phyloP scores from a whole-genome alignment of 2,888 invertebrate species.

The Leptinotarsa peninsularis region DNA sequence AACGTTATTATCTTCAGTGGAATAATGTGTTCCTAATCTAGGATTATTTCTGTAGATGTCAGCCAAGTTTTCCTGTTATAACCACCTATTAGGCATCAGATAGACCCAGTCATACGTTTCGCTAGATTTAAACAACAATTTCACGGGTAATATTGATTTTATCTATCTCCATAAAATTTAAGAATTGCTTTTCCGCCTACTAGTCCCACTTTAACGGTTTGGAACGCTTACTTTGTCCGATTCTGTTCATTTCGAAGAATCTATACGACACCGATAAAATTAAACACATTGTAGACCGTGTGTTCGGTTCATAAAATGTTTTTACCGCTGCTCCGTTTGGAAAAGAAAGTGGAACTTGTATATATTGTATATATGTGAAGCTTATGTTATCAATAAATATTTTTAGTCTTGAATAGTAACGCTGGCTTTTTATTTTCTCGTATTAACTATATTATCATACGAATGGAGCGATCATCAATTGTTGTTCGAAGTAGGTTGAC shows the following conservation, averaged over 20 bases:
- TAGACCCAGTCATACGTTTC: neutral
- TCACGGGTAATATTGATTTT: conserved; percentile 7
- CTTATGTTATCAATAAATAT: conserved; percentile 30
- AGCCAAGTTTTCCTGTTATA: neutral
- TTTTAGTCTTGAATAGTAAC: conserved; percentile 21
- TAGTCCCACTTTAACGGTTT: conserved; percentile 7
- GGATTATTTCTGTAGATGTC: neutral
- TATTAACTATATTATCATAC: neutral
- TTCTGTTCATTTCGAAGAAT: conserved; percentile 15
- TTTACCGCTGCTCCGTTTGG: neutral
- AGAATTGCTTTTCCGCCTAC: conserved; percentile 17
- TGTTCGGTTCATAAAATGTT: conserved; percentile 6
- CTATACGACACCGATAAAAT: conserved; percentile 14
- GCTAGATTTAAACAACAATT: conserved; percentile 7
- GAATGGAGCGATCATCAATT: neutral
- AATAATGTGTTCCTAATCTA: no score
- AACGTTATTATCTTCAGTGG: no score
- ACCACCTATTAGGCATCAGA: conserved; percentile 7
- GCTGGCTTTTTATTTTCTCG: neutral
- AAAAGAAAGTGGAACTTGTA: conserved; percentile 31
- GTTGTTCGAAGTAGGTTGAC: neutral
- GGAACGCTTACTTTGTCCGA: conserved; percentile 8
- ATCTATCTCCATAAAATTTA: conserved; percentile 13
- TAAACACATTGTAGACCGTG: conserved; percentile 15
- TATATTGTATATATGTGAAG: conserved; percentile 36